Evolutionary conservation across 2,797 vertebrate genomes (phyloP).

Genomic region (Rhodeus uyekii): DNA sequence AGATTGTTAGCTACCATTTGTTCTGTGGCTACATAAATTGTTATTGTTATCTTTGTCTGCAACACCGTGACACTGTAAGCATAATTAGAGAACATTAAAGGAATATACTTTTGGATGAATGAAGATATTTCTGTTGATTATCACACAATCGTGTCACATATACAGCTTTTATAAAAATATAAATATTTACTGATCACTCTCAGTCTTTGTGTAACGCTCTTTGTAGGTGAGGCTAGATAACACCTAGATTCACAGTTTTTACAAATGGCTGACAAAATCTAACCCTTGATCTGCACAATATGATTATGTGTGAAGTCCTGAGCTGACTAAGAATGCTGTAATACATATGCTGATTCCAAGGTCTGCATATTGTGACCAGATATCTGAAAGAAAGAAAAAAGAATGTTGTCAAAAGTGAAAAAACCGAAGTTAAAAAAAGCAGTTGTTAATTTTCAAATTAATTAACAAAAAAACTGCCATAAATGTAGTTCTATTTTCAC

Average conservation of each 20-base stretch:
- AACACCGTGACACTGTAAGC: no score
- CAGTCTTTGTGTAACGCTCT: background rate
- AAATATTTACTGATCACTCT: constrained; percentile 7
- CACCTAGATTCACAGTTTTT: constrained; percentile 30
- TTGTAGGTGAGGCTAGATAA: constrained; percentile 8
- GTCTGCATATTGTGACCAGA: background rate
- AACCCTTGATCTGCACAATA: constrained; percentile 28
- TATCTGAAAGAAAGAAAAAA: background rate
- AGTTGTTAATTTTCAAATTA: background rate
- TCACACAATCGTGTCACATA: no score
- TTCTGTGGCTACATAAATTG: no score
- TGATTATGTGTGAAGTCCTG: constrained; percentile 8
- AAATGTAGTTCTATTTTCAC: background rate
- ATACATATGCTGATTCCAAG: constrained; percentile 10
- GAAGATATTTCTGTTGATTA: background rate
- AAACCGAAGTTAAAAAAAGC: background rate
- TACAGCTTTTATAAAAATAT: background rate
- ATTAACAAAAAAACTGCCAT: no score
- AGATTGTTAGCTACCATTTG: no score
- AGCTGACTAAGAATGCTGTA: constrained; percentile 14
- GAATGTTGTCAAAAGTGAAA: background rate
- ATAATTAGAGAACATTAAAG: no score
- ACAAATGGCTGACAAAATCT: constrained; percentile 17
- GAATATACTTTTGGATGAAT: background rate
- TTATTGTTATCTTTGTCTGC: no score